Conservation (phyloP, 1,140 invertebrate genomes). For the Drosophila auraria region DNA sequence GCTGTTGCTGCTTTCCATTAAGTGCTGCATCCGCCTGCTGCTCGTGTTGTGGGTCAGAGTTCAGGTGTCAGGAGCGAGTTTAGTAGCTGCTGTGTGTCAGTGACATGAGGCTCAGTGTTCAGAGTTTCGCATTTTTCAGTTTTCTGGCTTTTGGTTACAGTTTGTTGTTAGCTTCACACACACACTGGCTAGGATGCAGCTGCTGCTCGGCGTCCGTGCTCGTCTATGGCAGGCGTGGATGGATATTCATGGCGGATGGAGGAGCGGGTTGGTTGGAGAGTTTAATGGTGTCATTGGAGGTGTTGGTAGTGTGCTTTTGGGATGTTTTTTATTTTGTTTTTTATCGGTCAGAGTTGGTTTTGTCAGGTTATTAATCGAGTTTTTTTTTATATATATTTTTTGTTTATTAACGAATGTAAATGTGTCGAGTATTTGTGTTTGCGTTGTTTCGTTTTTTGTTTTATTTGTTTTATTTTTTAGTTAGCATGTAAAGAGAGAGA, state of each 20-base stretch:
- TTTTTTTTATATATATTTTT: slow-evolving; percentile 11
- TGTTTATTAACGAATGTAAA: slow-evolving; percentile 55
- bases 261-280: slow-evolving; percentile 30
- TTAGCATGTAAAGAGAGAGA: slow-evolving; percentile 80
- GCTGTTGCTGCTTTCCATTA: slow-evolving; percentile 12
- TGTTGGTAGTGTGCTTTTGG: slow-evolving; percentile 37
- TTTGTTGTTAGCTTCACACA: slow-evolving; percentile 39
- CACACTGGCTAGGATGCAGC: slow-evolving; percentile 34
- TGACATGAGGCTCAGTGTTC: slow-evolving; percentile 31
- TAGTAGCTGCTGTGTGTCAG: slow-evolving; percentile 47
- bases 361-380: slow-evolving; percentile 31
- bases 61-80: slow-evolving; percentile 24
- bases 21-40: slow-evolving; percentile 37
- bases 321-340: slow-evolving; percentile 18
- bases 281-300: slow-evolving; percentile 29
- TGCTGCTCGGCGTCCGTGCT: slow-evolving; percentile 34
- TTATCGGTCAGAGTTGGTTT: slow-evolving; percentile 13
- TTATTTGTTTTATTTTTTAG: slow-evolving; percentile 43
- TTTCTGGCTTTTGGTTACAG: slow-evolving; percentile 36
- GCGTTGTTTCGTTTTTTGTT: slow-evolving; percentile 35
- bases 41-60: slow-evolving; percentile 39
- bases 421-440: slow-evolving; percentile 30
- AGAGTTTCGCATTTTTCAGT: neutral
- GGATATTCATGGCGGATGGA: slow-evolving; percentile 42
- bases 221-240: slow-evolving; percentile 42